Percentiles rank a stretch among this genome's conserved stretches.
These are phyloP conservation scores for Pollenia angustigena DNA, from an alignment of 2,888 invertebrate species.

Conservation along the genomic window DNA sequence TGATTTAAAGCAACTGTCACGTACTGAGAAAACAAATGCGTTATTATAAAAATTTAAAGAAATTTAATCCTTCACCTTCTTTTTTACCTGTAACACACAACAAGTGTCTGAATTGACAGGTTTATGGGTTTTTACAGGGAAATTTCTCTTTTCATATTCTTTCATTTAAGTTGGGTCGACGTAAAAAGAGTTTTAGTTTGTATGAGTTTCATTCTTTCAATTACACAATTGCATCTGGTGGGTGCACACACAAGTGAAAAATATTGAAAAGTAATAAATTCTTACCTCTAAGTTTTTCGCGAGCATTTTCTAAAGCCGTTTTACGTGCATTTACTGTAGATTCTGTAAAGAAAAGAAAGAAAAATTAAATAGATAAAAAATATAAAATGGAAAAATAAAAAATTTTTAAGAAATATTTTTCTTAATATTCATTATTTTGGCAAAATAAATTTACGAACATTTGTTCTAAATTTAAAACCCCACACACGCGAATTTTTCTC, in stretches of 20 bases:
- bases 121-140: conserved; percentile 64
- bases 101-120: conserved; percentile 41
- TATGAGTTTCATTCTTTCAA: background rate
- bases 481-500: background rate
- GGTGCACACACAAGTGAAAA: background rate
- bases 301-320: conserved; percentile 78
- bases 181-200: background rate
- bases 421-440: too few relatives aligned
- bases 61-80: too few relatives aligned
- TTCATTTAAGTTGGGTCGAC: background rate
- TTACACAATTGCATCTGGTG: conserved; percentile 14
- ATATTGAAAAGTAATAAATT: background rate
- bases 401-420: background rate
- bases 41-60: too few relatives aligned
- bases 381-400: conserved; percentile 4
- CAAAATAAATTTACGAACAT: too few relatives aligned
- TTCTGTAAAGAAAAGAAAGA: conserved; percentile 75
- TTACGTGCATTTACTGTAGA: conserved; percentile 80
- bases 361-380: conserved; percentile 9
- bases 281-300: conserved; percentile 79
- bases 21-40: too few relatives aligned
- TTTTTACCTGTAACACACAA: background rate
- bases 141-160: conserved; percentile 12
- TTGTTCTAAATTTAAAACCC: background rate
- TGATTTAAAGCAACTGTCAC: too few relatives aligned